Conservation (phyloP, 1,140 invertebrate genomes). For the Trypoxylus dichotomus region DNA sequence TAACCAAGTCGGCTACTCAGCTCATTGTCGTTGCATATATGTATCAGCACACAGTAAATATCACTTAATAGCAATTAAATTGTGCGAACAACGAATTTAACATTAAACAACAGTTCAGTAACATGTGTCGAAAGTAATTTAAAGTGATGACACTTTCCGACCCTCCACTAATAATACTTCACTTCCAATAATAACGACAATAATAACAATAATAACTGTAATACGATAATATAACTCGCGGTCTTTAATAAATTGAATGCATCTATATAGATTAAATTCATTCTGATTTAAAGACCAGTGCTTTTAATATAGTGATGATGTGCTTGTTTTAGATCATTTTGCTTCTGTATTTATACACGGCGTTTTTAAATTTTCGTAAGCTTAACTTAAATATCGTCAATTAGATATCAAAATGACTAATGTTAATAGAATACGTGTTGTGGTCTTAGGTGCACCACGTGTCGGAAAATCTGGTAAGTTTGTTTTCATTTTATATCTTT, state of each 20-base stretch:
- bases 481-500: not conserved
- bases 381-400: not conserved
- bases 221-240: not conserved
- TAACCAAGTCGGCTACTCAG: not conserved
- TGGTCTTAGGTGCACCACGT: constrained; percentile 67
- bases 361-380: not conserved
- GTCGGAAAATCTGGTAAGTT: constrained; percentile 71
- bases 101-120: constrained; percentile 16
- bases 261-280: constrained; percentile 4
- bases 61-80: not conserved
- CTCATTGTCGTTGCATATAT: not conserved
- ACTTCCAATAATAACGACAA: constrained; percentile 14
- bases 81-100: constrained; percentile 5
- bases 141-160: constrained; percentile 23
- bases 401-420: constrained; percentile 57
- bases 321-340: not conserved
- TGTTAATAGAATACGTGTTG: constrained; percentile 70
- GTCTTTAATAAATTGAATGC: constrained; percentile 25
- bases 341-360: not conserved
- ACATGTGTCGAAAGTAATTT: constrained; percentile 19
- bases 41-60: not conserved
- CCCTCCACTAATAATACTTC: not conserved
- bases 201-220: not conserved
- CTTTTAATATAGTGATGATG: not conserved
- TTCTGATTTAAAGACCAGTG: constrained; percentile 4